phyloP scores from a whole-genome alignment of 2,888 invertebrate genomes.

The Synergus japonicus region DNA sequence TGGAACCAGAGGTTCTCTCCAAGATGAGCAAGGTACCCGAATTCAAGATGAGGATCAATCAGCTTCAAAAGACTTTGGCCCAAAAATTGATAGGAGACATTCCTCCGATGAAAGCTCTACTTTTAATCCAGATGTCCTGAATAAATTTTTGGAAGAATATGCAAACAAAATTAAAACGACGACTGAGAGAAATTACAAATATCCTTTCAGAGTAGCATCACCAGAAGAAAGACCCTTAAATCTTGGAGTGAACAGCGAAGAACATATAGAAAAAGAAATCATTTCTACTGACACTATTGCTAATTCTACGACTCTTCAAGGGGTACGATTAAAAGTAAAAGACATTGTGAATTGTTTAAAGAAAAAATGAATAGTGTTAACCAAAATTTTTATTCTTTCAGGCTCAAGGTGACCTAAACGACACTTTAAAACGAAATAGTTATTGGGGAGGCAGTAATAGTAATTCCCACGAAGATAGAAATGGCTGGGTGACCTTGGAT shows the following conservation, averaged over 20 bases:
- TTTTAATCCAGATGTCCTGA: conserved; percentile 80
- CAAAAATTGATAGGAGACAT: conserved; percentile 63
- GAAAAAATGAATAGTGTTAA: background rate
- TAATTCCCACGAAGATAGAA: conserved; percentile 80
- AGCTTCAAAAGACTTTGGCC: conserved; percentile 50
- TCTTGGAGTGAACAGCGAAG: background rate
- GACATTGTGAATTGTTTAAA: too few species aligned
- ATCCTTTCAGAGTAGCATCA: conserved; percentile 57
- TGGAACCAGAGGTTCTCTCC: conserved; percentile 63
- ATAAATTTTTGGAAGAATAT: conserved; percentile 82
- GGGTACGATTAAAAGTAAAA: conserved; percentile 15
- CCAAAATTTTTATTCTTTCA: conserved; percentile 44
- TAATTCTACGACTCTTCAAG: conserved; percentile 54
- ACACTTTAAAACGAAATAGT: conserved; percentile 72
- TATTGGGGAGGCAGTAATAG: conserved; percentile 75
- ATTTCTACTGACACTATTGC: conserved; percentile 37
- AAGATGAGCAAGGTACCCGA: conserved; percentile 70
- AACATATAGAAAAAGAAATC: conserved; percentile 22
- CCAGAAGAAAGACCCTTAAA: background rate
- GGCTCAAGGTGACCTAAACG: conserved; percentile 65
- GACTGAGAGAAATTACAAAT: conserved; percentile 63
- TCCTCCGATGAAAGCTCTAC: conserved; percentile 72
- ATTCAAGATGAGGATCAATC: conserved; percentile 61
- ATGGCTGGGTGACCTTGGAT: conserved; percentile 88
- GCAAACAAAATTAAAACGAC: conserved; percentile 79